phyloP scores from a whole-genome alignment of 64 coral and sea anemone genomes.

The Pachyseris speciosa region DNA sequence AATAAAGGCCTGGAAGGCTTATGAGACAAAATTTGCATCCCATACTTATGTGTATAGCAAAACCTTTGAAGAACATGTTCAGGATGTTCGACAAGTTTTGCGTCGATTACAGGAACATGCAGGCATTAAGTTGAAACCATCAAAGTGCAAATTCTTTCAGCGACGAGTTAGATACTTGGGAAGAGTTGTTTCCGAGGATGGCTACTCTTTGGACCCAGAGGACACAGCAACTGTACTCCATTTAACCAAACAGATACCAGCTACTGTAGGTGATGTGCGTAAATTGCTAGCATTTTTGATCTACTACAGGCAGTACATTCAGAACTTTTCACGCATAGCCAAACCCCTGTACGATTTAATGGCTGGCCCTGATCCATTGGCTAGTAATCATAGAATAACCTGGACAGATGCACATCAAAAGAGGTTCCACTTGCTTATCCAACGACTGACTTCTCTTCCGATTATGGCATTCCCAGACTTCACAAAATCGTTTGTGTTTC shows the following conservation, averaged over 20 bases:
- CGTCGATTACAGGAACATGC: conserved; percentile 49
- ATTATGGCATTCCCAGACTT: conserved; percentile 26
- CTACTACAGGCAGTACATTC: conserved; percentile 44
- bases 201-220: conserved; percentile 23
- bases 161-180: conserved; percentile 36
- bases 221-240: background rate
- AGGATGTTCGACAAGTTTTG: conserved; percentile 3
- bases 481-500: conserved; percentile 31
- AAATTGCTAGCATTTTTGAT: conserved; percentile 32
- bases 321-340: conserved; percentile 44
- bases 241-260: conserved; percentile 8
- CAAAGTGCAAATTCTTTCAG: conserved; percentile 46
- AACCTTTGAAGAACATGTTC: conserved; percentile 44
- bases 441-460: conserved; percentile 20
- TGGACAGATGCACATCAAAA: conserved; percentile 38
- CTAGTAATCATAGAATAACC: conserved; percentile 14
- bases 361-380: background rate
- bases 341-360: conserved; percentile 51
- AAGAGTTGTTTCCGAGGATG: conserved; percentile 15
- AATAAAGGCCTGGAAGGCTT: conserved; percentile 11
- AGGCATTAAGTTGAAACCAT: conserved; percentile 54
- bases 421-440: background rate
- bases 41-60: conserved; percentile 35
- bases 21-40: conserved; percentile 25
- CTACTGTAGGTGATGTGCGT: conserved; percentile 37